Conservation (phyloP, 2,888 invertebrate genomes). For the Thera obeliscata region DNA sequence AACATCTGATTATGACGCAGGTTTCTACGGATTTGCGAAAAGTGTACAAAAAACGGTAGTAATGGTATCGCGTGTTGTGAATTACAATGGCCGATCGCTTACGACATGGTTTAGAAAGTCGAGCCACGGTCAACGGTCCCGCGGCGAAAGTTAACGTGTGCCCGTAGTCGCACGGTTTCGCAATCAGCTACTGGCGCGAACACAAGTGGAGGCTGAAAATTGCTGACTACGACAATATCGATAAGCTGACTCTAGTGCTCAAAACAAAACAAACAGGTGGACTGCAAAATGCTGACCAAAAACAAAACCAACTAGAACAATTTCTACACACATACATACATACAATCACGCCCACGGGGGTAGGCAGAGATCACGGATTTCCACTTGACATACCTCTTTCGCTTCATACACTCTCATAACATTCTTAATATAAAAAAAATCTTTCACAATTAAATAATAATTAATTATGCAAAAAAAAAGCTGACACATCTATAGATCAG, state of each 20-base stretch:
- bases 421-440: too few species aligned
- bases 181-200: conserved; percentile 49
- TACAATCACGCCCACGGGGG: too few species aligned
- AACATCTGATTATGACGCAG: conserved; percentile 24
- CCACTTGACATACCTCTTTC: too few species aligned
- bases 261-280: not conserved
- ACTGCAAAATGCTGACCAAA: conserved; percentile 1
- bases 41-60: conserved; percentile 63
- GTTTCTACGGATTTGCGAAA: conserved; percentile 76
- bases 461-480: conserved; percentile 3
- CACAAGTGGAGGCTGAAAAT: conserved; percentile 32
- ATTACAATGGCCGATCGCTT: conserved; percentile 77
- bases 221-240: conserved; percentile 15
- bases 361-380: too few species aligned
- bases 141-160: conserved; percentile 77
- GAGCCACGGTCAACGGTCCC: conserved; percentile 80
- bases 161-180: conserved; percentile 57
- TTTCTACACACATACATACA: not conserved
- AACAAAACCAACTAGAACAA: not conserved
- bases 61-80: conserved; percentile 79
- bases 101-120: conserved; percentile 82
- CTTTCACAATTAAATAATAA: not conserved
- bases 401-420: too few species aligned
- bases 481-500: conserved; percentile 1
- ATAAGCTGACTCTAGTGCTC: not conserved